A percentile compares a stretch with the other conserved stretches of the same genome.
Conservation (phyloP, 2,113 vertebrate species). For the Falcunculus frontatus region DNA sequence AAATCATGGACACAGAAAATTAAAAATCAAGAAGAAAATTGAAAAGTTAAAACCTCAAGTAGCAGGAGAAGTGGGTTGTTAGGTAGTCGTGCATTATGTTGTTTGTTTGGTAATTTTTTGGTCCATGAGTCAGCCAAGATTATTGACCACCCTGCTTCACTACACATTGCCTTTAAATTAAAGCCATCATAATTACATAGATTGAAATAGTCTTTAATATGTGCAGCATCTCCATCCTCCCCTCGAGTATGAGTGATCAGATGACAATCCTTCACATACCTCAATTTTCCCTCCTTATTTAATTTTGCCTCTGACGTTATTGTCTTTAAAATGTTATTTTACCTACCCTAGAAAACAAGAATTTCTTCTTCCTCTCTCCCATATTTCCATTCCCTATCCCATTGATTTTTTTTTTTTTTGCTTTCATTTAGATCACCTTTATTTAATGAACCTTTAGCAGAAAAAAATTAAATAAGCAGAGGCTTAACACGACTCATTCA, state of each 20-base stretch:
- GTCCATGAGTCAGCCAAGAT: not conserved
- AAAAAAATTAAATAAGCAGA: not conserved
- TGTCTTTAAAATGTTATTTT: not conserved
- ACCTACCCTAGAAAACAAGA: not conserved
- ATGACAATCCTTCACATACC: not conserved
- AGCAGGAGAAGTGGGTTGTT: not conserved
- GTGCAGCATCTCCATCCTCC: not conserved
- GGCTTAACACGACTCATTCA: not conserved
- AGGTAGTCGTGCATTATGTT: not conserved
- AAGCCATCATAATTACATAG: not conserved
- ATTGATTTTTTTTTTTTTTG: not conserved
- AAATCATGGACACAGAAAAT: not conserved
- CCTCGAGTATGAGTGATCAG: not conserved
- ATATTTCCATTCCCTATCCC: not conserved
- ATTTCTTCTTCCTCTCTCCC: not conserved
- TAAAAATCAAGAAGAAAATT: not conserved
- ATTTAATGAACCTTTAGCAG: not conserved
- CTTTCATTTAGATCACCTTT: not conserved
- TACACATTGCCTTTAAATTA: not conserved
- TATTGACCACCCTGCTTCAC: not conserved
- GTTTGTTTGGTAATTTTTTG: not conserved
- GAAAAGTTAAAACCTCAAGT: not conserved
- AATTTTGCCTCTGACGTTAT: not conserved
- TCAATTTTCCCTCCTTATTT: not conserved
- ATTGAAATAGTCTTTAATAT: not conserved